A percentile compares a stretch with the other conserved stretches of the same genome.
Evolutionary conservation across 2,797 vertebrate species (phyloP).

Genomic region (Rhynchotus rufescens): DNA sequence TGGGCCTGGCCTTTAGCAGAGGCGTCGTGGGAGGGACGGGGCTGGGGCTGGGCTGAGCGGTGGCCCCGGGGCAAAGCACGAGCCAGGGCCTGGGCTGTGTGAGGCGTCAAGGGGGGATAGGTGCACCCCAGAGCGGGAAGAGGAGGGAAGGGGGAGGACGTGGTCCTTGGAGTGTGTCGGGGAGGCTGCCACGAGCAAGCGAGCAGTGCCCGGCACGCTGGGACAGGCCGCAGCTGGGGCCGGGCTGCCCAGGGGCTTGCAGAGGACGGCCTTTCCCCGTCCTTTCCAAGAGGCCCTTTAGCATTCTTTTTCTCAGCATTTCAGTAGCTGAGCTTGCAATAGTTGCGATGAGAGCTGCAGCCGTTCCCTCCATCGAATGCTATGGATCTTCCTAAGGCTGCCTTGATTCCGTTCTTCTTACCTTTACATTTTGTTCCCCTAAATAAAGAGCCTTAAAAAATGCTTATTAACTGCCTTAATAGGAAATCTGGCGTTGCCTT

Average conservation of each 20-base stretch:
- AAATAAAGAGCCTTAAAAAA: background rate
- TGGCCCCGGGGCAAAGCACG: background rate
- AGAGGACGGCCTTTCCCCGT: background rate
- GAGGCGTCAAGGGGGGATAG: background rate
- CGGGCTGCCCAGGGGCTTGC: rapidly evolving
- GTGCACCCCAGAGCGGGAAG: background rate
- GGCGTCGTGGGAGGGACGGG: background rate
- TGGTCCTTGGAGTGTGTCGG: too few relatives aligned
- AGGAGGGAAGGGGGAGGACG: background rate
- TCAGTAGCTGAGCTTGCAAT: background rate
- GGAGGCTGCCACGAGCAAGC: background rate
- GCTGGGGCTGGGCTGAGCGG: background rate
- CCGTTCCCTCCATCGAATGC: rapidly evolving
- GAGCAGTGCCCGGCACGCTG: background rate
- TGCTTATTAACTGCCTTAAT: background rate
- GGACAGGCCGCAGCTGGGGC: background rate
- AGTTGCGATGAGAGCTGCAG: rapidly evolving
- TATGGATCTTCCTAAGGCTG: rapidly evolving
- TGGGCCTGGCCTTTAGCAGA: background rate
- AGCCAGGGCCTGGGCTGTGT: background rate
- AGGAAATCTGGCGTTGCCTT: background rate
- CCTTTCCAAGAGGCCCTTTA: background rate
- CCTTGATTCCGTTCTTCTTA: background rate
- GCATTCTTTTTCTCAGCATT: background rate
- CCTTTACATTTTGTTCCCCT: background rate